Conservation (phyloP, 2,888 invertebrate species). For the Phorcus lineatus region DNA sequence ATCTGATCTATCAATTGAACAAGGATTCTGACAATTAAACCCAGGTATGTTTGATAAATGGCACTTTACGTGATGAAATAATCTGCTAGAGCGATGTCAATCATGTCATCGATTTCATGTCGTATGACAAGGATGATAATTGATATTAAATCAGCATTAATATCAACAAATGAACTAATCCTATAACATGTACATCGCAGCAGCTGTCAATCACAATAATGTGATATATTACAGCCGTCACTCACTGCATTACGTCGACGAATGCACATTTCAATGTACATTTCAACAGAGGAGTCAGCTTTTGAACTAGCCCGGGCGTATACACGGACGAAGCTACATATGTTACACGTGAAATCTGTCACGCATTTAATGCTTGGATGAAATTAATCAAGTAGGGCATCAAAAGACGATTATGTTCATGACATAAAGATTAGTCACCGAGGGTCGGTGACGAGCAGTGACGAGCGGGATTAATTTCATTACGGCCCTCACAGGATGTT, state of each 20-base stretch:
- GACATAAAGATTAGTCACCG: neutral
- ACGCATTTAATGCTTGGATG: neutral
- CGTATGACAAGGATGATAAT: too few species aligned
- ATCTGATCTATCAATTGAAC: too few species aligned
- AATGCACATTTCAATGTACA: neutral
- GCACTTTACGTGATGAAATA: too few species aligned
- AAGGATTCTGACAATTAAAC: too few species aligned
- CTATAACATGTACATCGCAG: neutral
- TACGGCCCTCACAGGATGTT: neutral
- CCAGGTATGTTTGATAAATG: too few species aligned
- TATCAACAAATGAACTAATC: slow-evolving; percentile 6
- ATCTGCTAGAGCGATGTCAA: too few species aligned
- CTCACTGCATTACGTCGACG: too few species aligned
- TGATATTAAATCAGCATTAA: neutral
- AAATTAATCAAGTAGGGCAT: slow-evolving; percentile 5
- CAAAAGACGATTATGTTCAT: neutral
- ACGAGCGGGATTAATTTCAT: slow-evolving; percentile 1
- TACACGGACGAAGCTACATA: neutral
- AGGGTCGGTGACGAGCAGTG: neutral
- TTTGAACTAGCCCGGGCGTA: neutral
- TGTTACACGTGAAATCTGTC: neutral
- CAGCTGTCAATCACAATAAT: neutral
- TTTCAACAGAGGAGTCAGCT: slow-evolving; percentile 5
- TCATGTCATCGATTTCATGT: too few species aligned
- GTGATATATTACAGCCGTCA: neutral